Conservation (phyloP, 1,140 invertebrate genomes). For the Drosophila nikananu region DNA sequence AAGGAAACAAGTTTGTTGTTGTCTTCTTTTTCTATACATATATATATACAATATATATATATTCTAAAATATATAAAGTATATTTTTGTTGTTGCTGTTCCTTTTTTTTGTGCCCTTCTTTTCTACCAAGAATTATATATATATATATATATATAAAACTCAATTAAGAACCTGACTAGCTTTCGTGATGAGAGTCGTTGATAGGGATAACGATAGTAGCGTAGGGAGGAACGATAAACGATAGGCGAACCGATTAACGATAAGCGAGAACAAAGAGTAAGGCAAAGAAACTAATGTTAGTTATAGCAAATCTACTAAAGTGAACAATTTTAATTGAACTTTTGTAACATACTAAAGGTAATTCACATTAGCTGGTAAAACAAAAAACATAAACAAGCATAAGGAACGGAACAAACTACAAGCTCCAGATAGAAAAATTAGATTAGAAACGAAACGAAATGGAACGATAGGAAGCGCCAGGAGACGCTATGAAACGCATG, state of each 20-base stretch:
- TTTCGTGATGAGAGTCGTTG: conserved; percentile 50
- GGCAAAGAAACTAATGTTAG: conserved; percentile 24
- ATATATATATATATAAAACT: conserved; percentile 28
- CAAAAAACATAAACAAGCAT: neutral
- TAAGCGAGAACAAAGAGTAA: conserved; percentile 19
- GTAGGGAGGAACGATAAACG: conserved; percentile 7
- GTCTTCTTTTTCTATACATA: conserved; percentile 59
- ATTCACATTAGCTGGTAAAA: conserved; percentile 54
- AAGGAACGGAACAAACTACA: conserved; percentile 23
- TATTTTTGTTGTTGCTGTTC: conserved; percentile 49
- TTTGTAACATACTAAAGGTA: conserved; percentile 68
- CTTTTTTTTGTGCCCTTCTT: conserved; percentile 38
- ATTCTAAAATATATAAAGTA: conserved; percentile 44
- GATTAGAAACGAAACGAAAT: conserved; percentile 15
- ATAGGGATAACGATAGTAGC: conserved; percentile 21
- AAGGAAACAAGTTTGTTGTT: conserved; percentile 59
- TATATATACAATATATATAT: conserved; percentile 47
- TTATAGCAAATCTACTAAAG: conserved; percentile 32
- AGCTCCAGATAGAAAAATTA: conserved; percentile 25
- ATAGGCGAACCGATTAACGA: conserved; percentile 1
- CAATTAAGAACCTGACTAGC: conserved; percentile 81
- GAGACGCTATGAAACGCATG: neutral
- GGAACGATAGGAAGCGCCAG: neutral
- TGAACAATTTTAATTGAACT: conserved; percentile 77
- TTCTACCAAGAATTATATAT: conserved; percentile 56